Percentiles rank a stretch among this genome's conserved stretches.
Evolutionary conservation across 1,140 invertebrate species (phyloP).

Genomic region (Phocides pigmalion): DNA sequence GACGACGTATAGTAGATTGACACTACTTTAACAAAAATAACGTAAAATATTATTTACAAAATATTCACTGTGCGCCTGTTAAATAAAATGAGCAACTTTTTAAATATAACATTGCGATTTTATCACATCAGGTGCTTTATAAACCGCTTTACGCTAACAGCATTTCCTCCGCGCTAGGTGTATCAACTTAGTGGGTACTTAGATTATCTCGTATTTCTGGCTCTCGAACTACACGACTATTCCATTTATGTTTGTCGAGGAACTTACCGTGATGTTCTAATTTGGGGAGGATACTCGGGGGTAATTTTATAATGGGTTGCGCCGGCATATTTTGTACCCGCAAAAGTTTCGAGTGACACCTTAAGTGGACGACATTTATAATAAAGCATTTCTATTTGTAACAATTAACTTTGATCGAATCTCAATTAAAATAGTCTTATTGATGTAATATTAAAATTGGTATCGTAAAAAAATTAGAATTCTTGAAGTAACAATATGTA

Average conservation of each 20-base stretch:
- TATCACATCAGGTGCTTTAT: not conserved
- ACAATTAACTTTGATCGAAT: no score
- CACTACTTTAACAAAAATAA: no score
- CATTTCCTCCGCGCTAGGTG: not conserved
- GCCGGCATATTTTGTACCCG: constrained; percentile 10
- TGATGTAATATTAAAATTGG: no score
- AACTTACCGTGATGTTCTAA: constrained; percentile 54
- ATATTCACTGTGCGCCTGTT: not conserved
- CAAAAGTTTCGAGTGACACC: constrained; percentile 16
- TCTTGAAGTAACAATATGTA: no score
- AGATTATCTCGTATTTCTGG: constrained; percentile 58
- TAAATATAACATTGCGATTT: not conserved
- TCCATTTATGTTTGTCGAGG: constrained; percentile 67
- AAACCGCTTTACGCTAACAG: not conserved
- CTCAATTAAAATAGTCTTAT: no score
- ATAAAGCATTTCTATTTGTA: not conserved
- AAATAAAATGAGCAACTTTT: not conserved
- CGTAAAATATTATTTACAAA: no score
- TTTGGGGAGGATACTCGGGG: constrained; percentile 53
- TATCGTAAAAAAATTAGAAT: no score
- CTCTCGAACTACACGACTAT: constrained; percentile 66
- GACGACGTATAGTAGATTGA: no score
- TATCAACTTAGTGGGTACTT: constrained; percentile 45
- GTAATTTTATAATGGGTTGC: constrained; percentile 49
- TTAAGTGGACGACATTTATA: constrained; percentile 6